Conservation (phyloP, 2,113 vertebrate species). For the Gambusia affinis region DNA sequence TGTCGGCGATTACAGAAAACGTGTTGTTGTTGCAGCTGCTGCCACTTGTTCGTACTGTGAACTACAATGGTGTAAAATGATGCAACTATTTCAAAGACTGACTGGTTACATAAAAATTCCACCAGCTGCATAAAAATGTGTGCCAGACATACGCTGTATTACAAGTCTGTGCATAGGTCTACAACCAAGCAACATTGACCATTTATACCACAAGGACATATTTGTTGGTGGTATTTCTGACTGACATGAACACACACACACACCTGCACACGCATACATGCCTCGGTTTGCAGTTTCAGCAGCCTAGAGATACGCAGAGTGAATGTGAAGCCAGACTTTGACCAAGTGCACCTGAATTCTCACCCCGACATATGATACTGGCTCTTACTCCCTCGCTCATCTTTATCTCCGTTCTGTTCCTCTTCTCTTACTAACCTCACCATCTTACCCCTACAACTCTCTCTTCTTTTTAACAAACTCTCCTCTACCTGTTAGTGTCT, state of each 20-base stretch:
- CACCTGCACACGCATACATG: background rate
- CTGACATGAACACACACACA: conserved; percentile 7
- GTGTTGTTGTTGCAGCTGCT: conserved; percentile 9
- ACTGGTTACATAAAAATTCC: conserved; percentile 25
- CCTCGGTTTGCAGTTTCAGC: conserved; percentile 30
- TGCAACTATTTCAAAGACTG: conserved; percentile 44
- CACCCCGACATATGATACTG: conserved; percentile 16
- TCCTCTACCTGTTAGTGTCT: conserved; percentile 39
- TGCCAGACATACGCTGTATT: conserved; percentile 15
- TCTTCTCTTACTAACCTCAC: conserved; percentile 7
- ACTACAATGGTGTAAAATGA: conserved; percentile 46
- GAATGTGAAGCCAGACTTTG: conserved; percentile 61
- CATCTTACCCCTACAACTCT: conserved; percentile 17
- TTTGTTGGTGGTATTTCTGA: background rate
- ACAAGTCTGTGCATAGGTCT: background rate
- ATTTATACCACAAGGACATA: background rate
- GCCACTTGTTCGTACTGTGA: conserved; percentile 5
- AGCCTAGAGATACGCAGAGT: conserved; percentile 30
- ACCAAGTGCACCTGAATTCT: conserved; percentile 70
- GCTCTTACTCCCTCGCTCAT: conserved; percentile 2
- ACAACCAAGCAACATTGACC: background rate
- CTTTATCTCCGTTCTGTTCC: conserved; percentile 2
- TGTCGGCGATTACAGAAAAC: conserved; percentile 1
- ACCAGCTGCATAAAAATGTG: conserved; percentile 28
- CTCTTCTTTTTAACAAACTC: conserved; percentile 48